These are phyloP conservation scores for Pachycephus smyrnensis DNA, from an alignment of 2,888 invertebrate species.

Conservation along the genomic window DNA sequence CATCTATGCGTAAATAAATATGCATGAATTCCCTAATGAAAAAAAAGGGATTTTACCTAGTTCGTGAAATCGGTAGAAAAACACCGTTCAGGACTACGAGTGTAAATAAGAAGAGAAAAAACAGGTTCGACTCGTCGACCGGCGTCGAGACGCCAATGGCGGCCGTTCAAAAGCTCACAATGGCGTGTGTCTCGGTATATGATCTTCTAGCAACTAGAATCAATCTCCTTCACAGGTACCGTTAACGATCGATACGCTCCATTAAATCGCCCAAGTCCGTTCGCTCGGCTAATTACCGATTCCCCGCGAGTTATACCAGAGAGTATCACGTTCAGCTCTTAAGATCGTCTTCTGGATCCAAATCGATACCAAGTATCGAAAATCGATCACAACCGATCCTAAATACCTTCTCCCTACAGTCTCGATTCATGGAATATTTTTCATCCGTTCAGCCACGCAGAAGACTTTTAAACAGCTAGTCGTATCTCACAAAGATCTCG, in stretches of 20 bases:
- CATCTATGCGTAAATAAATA: not conserved
- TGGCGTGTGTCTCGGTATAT: not conserved
- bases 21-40: not conserved
- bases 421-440: not conserved
- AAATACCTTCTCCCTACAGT: too few relatives aligned
- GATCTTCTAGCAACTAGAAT: not conserved
- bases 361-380: not conserved
- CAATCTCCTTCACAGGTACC: constrained; percentile 39
- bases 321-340: not conserved
- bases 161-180: not conserved
- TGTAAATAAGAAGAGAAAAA: constrained; percentile 9
- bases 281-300: constrained; percentile 2
- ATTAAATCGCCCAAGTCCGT: constrained; percentile 36
- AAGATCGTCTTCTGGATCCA: not conserved
- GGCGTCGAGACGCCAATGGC: not conserved
- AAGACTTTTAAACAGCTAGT: not conserved
- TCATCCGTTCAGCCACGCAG: not conserved
- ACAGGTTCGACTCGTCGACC: constrained; percentile 17
- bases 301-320: not conserved
- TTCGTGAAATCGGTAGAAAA: not conserved
- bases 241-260: constrained; percentile 57
- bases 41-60: not conserved
- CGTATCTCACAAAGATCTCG: not conserved
- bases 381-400: not conserved
- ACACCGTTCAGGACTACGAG: not conserved